A percentile compares a stretch with the other conserved stretches of the same genome.
Conservation (phyloP, 2,888 invertebrate species). For the Salticus scenicus region DNA sequence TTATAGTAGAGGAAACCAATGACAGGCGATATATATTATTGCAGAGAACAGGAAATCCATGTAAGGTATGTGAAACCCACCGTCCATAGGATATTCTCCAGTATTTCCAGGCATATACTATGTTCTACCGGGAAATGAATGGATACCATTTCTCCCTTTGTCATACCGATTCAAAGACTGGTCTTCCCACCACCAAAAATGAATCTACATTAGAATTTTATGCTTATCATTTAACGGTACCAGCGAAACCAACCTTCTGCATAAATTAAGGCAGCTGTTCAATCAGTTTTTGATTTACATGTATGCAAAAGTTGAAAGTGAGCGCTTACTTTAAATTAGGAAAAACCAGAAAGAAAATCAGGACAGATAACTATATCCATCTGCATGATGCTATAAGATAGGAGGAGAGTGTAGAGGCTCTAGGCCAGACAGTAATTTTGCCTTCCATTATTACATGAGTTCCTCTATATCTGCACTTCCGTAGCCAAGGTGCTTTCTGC, state of each 20-base stretch:
- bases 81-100: conserved; percentile 69
- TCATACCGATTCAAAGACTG: conserved; percentile 20
- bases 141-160: conserved; percentile 70
- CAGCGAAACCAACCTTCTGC: conserved; percentile 42
- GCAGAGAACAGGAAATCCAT: conserved; percentile 38
- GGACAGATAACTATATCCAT: conserved; percentile 72
- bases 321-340: conserved; percentile 73
- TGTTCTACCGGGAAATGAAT: conserved; percentile 70
- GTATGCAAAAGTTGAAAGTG: conserved; percentile 75
- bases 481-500: conserved; percentile 74
- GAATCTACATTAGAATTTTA: conserved; percentile 61
- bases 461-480: conserved; percentile 75
- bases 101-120: conserved; percentile 73
- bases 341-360: conserved; percentile 74
- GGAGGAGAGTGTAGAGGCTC: conserved; percentile 59
- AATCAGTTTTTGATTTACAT: conserved; percentile 75
- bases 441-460: conserved; percentile 74
- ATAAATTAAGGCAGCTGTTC: conserved; percentile 72
- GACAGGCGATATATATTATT: conserved; percentile 63
- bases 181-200: conserved; percentile 42
- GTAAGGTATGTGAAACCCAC: conserved; percentile 53
- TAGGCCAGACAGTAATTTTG: conserved; percentile 72
- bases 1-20: conserved; percentile 70
- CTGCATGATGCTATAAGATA: conserved; percentile 72
- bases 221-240: conserved; percentile 36